Evolutionary conservation across 1,140 invertebrate species (phyloP).

Genomic region (Diorhabda carinulata): DNA sequence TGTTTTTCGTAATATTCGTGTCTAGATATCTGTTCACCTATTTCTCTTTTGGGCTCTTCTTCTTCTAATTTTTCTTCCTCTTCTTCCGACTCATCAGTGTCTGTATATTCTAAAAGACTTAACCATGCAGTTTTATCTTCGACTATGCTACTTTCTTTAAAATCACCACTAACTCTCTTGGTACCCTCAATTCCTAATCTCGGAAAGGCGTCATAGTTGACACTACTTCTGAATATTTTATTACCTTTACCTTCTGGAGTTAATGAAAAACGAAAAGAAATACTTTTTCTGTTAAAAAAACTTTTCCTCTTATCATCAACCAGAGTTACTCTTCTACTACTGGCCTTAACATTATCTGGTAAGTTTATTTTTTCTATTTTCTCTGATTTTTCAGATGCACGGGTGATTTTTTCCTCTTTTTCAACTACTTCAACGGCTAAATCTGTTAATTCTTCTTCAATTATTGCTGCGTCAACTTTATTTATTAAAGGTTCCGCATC

Average conservation of each 20-base stretch:
- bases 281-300: no score
- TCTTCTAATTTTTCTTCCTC: slow-evolving; percentile 24
- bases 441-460: not conserved
- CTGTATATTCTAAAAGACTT: no score
- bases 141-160: not conserved
- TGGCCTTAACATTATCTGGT: no score
- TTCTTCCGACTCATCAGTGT: no score
- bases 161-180: slow-evolving; percentile 5
- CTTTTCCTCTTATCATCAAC: no score
- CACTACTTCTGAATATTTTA: not conserved
- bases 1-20: slow-evolving; percentile 34
- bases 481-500: not conserved
- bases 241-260: no score
- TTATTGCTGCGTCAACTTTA: not conserved
- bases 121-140: not conserved
- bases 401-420: not conserved
- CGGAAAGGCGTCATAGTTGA: slow-evolving; percentile 3
- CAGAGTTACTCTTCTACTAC: no score
- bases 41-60: slow-evolving; percentile 22
- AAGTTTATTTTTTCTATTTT: not conserved
- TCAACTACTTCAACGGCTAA: not conserved
- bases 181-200: slow-evolving; percentile 2
- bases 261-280: no score
- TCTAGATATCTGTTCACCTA: slow-evolving; percentile 19
- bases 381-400: not conserved